Evolutionary conservation across 2,888 invertebrate species (phyloP).

Genomic region (Plebejus anna): DNA sequence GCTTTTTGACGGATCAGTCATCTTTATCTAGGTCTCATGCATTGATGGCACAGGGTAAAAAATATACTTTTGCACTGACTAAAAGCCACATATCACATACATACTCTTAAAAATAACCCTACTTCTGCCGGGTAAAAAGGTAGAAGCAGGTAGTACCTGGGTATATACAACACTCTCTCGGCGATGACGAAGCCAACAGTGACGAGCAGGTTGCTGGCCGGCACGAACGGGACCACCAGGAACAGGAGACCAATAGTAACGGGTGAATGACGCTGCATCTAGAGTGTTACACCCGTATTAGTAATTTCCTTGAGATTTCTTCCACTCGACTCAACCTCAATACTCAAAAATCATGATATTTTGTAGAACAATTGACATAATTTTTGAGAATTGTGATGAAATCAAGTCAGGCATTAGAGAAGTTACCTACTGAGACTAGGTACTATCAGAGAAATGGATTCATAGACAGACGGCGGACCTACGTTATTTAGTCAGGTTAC

Average conservation of each 20-base stretch:
- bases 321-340: no score
- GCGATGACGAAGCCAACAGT: slow-evolving; percentile 92
- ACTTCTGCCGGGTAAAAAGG: no score
- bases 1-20: no score
- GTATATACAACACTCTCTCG: slow-evolving; percentile 93
- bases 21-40: no score
- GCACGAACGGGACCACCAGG: slow-evolving; percentile 89
- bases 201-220: slow-evolving; percentile 90
- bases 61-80: not conserved
- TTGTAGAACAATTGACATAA: no score
- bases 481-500: no score
- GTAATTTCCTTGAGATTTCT: no score
- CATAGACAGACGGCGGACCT: no score
- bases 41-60: no score
- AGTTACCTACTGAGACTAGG: not conserved
- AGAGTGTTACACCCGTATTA: slow-evolving; percentile 34
- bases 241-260: slow-evolving; percentile 85
- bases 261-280: slow-evolving; percentile 85
- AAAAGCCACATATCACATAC: not conserved
- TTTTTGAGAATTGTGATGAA: no score
- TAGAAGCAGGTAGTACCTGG: slow-evolving; percentile 78
- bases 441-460: no score
- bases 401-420: not conserved
- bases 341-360: no score
- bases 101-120: not conserved